Conservation (phyloP, 2,113 vertebrate species). For the Suncus etruscus region DNA sequence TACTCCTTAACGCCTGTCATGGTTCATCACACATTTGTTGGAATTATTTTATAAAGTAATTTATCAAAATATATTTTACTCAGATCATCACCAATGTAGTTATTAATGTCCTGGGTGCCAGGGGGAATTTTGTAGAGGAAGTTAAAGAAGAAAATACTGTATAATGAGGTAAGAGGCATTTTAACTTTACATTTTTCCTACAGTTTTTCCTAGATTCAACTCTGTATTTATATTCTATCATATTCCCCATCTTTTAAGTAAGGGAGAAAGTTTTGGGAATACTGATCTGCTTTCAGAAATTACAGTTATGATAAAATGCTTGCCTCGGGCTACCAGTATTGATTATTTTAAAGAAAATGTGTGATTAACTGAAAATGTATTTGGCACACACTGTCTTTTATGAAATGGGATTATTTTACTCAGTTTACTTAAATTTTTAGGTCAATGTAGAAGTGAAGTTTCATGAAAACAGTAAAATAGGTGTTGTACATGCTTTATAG, state of each 20-base stretch:
- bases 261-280: constrained; percentile 59
- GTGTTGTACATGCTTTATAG: neutral
- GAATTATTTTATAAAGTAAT: constrained; percentile 30
- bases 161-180: constrained; percentile 52
- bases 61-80: constrained; percentile 28
- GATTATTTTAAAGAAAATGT: constrained; percentile 71
- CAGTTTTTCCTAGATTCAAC: constrained; percentile 43
- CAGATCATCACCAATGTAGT: neutral
- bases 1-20: neutral
- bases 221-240: constrained; percentile 44
- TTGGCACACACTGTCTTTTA: constrained; percentile 33
- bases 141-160: neutral
- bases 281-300: constrained; percentile 68
- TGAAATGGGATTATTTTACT: constrained; percentile 56
- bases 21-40: constrained; percentile 29
- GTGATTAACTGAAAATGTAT: constrained; percentile 29
- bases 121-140: neutral
- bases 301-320: constrained; percentile 61
- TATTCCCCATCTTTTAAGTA: constrained; percentile 38
- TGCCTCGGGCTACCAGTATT: constrained; percentile 53
- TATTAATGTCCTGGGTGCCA: neutral
- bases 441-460: neutral
- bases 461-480: neutral
- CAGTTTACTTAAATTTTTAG: constrained; percentile 37
- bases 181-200: neutral